Evolutionary conservation across 2,113 vertebrate genomes (phyloP).

Genomic region (Oncorhynchus masou): DNA sequence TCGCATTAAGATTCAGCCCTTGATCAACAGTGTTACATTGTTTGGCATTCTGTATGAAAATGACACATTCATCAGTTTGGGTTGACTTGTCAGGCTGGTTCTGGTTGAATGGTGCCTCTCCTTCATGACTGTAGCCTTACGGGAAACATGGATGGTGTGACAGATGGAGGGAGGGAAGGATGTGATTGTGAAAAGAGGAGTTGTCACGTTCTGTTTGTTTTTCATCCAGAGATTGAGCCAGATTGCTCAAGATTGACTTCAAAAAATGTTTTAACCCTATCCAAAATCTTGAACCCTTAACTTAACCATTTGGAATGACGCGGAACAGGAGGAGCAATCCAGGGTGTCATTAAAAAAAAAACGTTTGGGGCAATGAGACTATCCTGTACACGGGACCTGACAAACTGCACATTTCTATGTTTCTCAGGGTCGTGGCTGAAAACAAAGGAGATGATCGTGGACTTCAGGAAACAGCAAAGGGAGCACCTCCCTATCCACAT

Average conservation of each 20-base stretch:
- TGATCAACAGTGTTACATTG: background rate
- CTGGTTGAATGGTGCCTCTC: background rate
- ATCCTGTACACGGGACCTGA: too few species aligned
- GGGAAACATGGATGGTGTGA: background rate
- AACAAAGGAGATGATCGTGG: too few species aligned
- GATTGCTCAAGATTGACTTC: too few species aligned
- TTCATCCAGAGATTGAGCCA: slow-evolving; percentile 31
- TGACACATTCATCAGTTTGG: background rate
- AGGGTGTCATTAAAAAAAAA: too few species aligned
- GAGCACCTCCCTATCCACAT: too few species aligned
- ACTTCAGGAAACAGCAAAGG: too few species aligned
- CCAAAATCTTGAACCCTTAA: background rate
- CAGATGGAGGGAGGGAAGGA: slow-evolving; percentile 12
- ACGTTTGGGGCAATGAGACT: too few species aligned
- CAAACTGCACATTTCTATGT: too few species aligned
- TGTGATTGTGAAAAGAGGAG: slow-evolving; percentile 46
- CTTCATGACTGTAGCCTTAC: background rate
- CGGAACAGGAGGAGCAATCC: too few species aligned
- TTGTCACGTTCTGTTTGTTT: slow-evolving; percentile 29
- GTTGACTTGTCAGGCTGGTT: background rate
- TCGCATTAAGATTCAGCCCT: background rate
- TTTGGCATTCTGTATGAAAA: background rate
- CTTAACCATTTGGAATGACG: too few species aligned
- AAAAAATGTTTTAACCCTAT: too few species aligned
- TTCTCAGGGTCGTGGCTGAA: too few species aligned